A percentile compares a stretch with the other conserved stretches of the same genome.
phyloP scores from a whole-genome alignment of 2,113 vertebrate genomes.

The Pteruthius melanotis region DNA sequence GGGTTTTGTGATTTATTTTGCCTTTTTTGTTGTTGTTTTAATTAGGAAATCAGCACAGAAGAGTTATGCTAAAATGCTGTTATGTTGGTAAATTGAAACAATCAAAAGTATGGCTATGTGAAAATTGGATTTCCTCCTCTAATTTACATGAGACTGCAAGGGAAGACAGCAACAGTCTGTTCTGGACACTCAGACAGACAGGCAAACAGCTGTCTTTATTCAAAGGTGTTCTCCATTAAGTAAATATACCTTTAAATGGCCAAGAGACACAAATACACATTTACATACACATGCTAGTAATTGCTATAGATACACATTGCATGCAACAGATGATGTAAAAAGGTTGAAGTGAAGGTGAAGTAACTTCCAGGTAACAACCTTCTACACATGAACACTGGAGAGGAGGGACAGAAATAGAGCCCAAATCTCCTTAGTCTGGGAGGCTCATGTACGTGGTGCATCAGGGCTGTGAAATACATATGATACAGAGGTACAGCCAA shows the following conservation, averaged over 20 bases:
- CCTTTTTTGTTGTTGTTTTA: not conserved
- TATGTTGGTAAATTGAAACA: not conserved
- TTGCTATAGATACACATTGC: not conserved
- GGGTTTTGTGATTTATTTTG: not conserved
- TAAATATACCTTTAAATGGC: not conserved
- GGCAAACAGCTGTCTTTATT: not conserved
- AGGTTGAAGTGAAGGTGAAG: not conserved
- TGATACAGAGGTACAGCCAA: not conserved
- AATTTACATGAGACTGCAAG: not conserved
- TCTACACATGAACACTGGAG: not conserved
- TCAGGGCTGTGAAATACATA: not conserved
- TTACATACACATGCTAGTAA: not conserved
- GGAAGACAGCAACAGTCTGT: not conserved
- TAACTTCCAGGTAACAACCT: not conserved
- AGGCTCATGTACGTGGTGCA: not conserved
- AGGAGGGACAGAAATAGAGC: not conserved
- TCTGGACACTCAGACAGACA: not conserved
- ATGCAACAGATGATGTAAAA: constrained; percentile 19
- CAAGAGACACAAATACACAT: not conserved
- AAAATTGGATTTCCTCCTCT: not conserved
- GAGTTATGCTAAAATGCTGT: not conserved
- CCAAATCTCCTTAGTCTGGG: not conserved
- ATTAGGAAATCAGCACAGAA: not conserved
- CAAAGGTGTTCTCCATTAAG: not conserved
- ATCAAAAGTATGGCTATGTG: not conserved